phyloP scores from a whole-genome alignment of 2,797 vertebrate genomes.

The Coracias cyanogaster region DNA sequence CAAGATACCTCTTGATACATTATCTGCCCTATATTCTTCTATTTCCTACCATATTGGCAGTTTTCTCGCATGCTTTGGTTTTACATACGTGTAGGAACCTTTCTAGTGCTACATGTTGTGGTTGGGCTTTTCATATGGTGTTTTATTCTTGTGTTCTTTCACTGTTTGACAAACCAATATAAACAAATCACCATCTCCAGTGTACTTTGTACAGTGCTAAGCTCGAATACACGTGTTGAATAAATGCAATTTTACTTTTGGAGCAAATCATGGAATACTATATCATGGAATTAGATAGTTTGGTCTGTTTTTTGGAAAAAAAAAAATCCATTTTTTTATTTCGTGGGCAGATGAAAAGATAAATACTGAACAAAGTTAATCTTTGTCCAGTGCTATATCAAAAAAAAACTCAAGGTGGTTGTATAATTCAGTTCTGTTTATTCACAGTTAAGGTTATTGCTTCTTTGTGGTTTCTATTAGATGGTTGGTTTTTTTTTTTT shows the following conservation, averaged over 20 bases:
- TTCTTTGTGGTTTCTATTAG: not conserved
- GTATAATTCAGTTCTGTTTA: not conserved
- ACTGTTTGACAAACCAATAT: not conserved
- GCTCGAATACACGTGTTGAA: not conserved
- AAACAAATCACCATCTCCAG: not conserved
- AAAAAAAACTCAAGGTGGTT: not conserved
- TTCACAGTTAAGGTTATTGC: not conserved
- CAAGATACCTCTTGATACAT: not conserved
- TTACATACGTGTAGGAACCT: not conserved
- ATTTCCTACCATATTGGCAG: not conserved
- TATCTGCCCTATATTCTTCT: not conserved
- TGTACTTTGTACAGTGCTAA: not conserved
- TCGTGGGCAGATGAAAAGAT: not conserved
- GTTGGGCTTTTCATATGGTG: not conserved
- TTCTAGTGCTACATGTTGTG: not conserved
- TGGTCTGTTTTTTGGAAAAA: not conserved
- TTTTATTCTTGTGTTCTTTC: not conserved
- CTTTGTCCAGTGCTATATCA: not conserved
- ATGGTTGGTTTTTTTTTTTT: not conserved
- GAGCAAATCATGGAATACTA: not conserved
- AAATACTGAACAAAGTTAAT: not conserved
- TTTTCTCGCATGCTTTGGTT: not conserved
- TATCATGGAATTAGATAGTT: not conserved
- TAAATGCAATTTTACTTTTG: not conserved
- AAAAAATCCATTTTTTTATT: not conserved